Evolutionary conservation across 2,113 vertebrate genomes (phyloP).

Genomic region (Patagioenas fasciata): DNA sequence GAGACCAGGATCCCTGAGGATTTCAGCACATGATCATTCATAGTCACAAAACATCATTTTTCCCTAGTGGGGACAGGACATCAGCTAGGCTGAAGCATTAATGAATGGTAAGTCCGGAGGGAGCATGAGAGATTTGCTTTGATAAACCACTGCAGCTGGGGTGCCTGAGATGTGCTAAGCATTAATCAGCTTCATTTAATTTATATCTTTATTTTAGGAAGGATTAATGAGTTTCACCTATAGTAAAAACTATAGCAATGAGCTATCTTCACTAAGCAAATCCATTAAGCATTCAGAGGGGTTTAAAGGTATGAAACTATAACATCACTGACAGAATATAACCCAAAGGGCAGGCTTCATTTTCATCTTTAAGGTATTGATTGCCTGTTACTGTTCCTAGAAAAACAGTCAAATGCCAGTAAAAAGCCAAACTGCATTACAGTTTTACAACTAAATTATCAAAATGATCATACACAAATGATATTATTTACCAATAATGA

Average conservation of each 20-base stretch:
- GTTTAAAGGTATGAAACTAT: neutral
- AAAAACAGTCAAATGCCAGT: neutral
- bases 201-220: neutral
- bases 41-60: neutral
- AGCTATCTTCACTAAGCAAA: neutral
- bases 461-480: neutral
- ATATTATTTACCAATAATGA: neutral
- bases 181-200: neutral
- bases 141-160: neutral
- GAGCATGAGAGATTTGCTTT: neutral
- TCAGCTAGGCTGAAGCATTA: neutral
- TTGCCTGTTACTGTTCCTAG: neutral
- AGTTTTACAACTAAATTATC: neutral
- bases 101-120: fast-evolving
- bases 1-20: neutral
- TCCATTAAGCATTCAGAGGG: neutral
- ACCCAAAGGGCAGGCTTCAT: neutral
- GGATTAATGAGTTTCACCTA: neutral
- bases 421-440: neutral
- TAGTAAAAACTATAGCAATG: neutral
- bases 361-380: neutral
- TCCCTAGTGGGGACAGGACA: neutral
- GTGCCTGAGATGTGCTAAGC: neutral
- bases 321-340: neutral
- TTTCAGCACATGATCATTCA: neutral